Evolutionary conservation across 2,797 vertebrate species (phyloP), one percentile per base, ranked within the genome.

Genomic region (Morus bassanus): DNA sequence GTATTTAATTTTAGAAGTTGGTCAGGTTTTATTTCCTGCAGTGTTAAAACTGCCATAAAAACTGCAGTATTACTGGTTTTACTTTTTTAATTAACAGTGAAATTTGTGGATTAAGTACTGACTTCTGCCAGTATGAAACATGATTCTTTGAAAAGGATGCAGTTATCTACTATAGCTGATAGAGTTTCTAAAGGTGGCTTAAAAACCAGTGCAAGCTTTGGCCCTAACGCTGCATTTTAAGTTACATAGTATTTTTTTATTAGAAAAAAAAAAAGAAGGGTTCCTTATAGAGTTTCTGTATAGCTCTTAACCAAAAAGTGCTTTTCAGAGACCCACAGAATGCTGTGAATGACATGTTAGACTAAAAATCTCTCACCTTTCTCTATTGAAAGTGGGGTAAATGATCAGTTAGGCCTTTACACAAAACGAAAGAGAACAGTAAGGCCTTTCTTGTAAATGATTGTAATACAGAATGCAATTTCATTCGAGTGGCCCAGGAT

Each of bases 361-460:
- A 64, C 56, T 70, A 72, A 80, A 91, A 88, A 70, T 57, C 23
- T 67, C 75, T 92, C 0, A 0, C n/a, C 30, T 80, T 75, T 87
- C 81, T 75, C 22, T 72, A 46, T 41, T 78, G 46, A 50, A 81
- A 89, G 56, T 84, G 73, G 18, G 41, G 45, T 61, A 81, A 91
- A 77, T 64, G 11, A 91, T 92, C 37, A 24, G 11, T 83, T 92
- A 74, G 37, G 48, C 41, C 60, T 93, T 77, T 86, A 60, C 37
- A 53, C 74, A 85, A 79, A 86, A 53, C 1, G 9, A 60, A 75
- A 43, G 77, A 87, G 70, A 93, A 76, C 72, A 61, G 78, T 70
- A 56, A 83, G 77, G 16, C 46, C 43, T 93, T 96, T 83, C 63
- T 50, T 92, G 30, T 81, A 95, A 86, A 89, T 81, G 50, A 89